Base-by-base conservation (phyloP, 2,888 invertebrate species). In the Trachelus stipa region DNA sequence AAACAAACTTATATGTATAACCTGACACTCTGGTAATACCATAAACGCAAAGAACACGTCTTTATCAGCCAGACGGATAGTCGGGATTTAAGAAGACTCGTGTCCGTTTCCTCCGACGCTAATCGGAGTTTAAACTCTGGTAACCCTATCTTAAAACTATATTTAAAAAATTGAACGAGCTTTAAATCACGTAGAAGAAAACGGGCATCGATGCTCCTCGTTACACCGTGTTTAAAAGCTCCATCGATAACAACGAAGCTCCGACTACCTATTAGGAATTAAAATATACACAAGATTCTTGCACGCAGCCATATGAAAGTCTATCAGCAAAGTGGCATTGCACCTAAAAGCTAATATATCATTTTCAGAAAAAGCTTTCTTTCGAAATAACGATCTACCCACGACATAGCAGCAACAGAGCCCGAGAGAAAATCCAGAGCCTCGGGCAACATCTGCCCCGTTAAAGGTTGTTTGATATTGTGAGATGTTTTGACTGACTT, bases 401-500 rank as follows among this genome's bases (percentile, higher is more conserved):
- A 56, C 23, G 40, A 56, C 56, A 23, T 9, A 9, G 56, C 56
- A 56, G 37, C 12, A 37, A 15, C 37, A 37, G 15, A 40, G 40
- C 56, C 56, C 56, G 23, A 56, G 56, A 56, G 56, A 56, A 23
- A 56, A 56, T 56, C 56, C 56, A 56, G 56, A 56, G 56, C 56
- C 56, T 56, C 56, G 71, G 33, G 71, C 33, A 71, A 23, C 71
- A 71, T 71, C 71, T 71, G 71, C 71, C 31, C 71, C 71, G 71
- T 34, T 31, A 34, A 76, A 40, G 73, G 76, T 76, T 81, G 77
- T 83, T 82, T 81, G 79, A 76, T 73, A 77, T 82, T 83, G 80
- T 79, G 40, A 83, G 79, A 81, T 56, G 77, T 83, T 79, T 80
- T 82, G 79, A 82, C 79, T 83, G 34, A 34, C 76, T 77, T 79